Conservation (phyloP, 2,888 invertebrate genomes). For the Pardosa pseudoannulata region DNA sequence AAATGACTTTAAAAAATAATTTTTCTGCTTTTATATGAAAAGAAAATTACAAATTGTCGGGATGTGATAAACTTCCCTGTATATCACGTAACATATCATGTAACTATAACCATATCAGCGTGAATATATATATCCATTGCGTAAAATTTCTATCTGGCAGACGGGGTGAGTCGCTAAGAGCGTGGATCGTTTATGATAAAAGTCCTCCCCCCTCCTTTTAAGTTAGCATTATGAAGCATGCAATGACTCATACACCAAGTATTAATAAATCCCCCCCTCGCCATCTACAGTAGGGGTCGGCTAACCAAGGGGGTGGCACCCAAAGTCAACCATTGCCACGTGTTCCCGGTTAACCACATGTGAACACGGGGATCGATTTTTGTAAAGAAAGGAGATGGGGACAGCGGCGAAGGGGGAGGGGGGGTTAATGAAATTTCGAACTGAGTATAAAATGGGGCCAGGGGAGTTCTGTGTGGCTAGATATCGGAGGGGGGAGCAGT, state of each 20-base stretch:
- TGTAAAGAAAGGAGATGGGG: neutral
- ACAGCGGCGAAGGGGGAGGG: slow-evolving; percentile 28
- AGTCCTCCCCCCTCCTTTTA: neutral
- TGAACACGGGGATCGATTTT: slow-evolving; percentile 27
- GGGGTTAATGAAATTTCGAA: slow-evolving; percentile 60
- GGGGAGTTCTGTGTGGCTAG: slow-evolving; percentile 49
- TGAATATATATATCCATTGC: too few relatives aligned
- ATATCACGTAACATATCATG: too few relatives aligned
- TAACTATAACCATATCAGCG: too few relatives aligned
- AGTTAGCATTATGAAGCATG: slow-evolving; percentile 48
- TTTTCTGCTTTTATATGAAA: too few relatives aligned
- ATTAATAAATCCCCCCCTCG: slow-evolving; percentile 52
- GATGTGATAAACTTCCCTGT: too few relatives aligned
- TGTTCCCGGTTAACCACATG: slow-evolving; percentile 63
- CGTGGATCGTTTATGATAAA: slow-evolving; percentile 7
- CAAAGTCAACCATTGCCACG: slow-evolving; percentile 69
- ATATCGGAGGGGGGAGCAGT: slow-evolving; percentile 25
- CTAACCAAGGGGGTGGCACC: slow-evolving; percentile 28
- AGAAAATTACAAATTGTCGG: too few relatives aligned
- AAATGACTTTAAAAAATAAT: too few relatives aligned
- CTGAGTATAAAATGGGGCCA: slow-evolving; percentile 26
- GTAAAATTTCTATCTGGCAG: too few relatives aligned
- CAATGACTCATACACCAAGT: slow-evolving; percentile 48
- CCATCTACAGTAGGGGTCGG: slow-evolving; percentile 5
- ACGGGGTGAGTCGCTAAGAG: neutral